Evolutionary conservation across 1,140 invertebrate genomes (phyloP), one percentile per base, ranked within the genome.

Genomic region (Sminthurides bifidus): DNA sequence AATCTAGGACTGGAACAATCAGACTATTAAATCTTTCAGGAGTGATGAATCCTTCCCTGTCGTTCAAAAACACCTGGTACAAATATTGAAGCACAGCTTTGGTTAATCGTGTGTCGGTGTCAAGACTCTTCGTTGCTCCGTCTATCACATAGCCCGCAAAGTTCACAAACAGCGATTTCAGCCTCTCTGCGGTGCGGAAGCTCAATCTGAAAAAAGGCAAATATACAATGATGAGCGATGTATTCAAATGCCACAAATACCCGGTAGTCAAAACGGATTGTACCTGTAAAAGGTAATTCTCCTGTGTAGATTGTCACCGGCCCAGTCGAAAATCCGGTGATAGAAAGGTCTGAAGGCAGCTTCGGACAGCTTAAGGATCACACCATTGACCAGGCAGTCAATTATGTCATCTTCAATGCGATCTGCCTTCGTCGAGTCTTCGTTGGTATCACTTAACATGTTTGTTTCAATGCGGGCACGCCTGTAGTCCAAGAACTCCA

Each of bases 351-450:
- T 78, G 68, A 95, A 95, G 19, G 79, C 81, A 1, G 80, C 79
- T 70, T 94, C 92, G 12, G 87, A 92, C 17, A 95, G 70, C 70
- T 92, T 92, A 5, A 94, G 71, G 21, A 92, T 80, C 52, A 92
- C 76, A 41, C 63, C 63, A 33, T 77, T 73, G 3, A 84, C 79
- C 21, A 93, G 69, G 1, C 85, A 78, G 50, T 84, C 79, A 0
- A 88, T 77, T 0, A 88, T 77, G 66, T 78, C 73, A 15, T 76
- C 75, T 73, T 96, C 91, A 0, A 84, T 72, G 1, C 62, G 38
- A n/a, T 68, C 58, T 63, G 40, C 65, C 60, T 59, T 44, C 1
- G 51, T 23, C 30, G 54, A 19, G 43, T 56, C 21, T 26, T 52
- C 67, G 73, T 73, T 2, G 1, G 70, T 75, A 24, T 72, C 74